Conservation (phyloP, 2,113 vertebrate genomes). For the Lanius collurio region DNA sequence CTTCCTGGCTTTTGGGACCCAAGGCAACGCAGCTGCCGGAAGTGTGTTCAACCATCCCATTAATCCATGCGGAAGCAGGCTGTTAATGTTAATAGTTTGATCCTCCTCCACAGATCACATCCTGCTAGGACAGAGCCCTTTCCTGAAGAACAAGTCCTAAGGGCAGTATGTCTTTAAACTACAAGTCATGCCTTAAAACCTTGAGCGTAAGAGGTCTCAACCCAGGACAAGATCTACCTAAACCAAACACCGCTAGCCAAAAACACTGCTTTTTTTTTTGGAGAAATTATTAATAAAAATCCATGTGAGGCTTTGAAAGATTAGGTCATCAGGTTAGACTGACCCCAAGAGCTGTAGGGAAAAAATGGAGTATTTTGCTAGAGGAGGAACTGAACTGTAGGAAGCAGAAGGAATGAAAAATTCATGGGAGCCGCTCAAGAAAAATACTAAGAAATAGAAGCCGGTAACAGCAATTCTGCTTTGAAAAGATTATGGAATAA, state of each 20-base stretch:
- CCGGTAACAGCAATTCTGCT: not conserved
- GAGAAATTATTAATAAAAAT: not conserved
- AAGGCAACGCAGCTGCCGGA: not conserved
- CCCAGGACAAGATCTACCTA: not conserved
- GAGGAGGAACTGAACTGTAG: not conserved
- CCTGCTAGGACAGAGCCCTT: not conserved
- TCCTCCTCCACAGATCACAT: not conserved
- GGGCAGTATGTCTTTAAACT: not conserved
- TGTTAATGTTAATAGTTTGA: not conserved
- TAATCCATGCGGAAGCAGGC: not conserved
- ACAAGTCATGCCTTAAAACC: not conserved
- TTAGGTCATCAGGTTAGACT: not conserved
- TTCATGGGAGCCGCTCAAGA: not conserved
- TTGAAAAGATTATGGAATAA: not conserved
- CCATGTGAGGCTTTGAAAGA: not conserved
- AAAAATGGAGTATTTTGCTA: not conserved
- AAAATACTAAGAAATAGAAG: not conserved
- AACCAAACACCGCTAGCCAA: fast-evolving
- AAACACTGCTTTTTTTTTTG: not conserved
- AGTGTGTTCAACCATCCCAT: not conserved
- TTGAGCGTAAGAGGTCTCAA: not conserved
- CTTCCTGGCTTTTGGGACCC: not conserved
- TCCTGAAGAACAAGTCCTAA: not conserved
- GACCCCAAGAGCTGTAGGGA: not conserved
- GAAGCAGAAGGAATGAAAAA: not conserved